Conservation (phyloP, 2,888 invertebrate species). For the Drosophila cognata region DNA sequence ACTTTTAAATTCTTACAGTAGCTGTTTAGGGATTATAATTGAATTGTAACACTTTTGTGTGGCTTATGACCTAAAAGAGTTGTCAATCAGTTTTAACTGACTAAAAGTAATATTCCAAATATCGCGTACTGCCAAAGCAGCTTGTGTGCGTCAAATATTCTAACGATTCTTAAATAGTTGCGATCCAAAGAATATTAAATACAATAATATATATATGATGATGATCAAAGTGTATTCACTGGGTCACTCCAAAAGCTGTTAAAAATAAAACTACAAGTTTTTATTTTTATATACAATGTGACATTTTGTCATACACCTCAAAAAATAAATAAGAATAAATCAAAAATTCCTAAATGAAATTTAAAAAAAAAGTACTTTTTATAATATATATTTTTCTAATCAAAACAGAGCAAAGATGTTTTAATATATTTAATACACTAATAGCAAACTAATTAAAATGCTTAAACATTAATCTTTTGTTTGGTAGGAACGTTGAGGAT, state of each 20-base stretch:
- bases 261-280: slow-evolving; percentile 52
- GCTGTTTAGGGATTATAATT: slow-evolving; percentile 8
- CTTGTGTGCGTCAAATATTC: slow-evolving; percentile 38
- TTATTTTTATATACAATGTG: slow-evolving; percentile 59
- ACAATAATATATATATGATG: slow-evolving; percentile 19
- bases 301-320: slow-evolving; percentile 53
- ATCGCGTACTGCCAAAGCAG: slow-evolving; percentile 54
- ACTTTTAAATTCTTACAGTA: not conserved
- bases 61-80: slow-evolving; percentile 13
- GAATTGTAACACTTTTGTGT: slow-evolving; percentile 9
- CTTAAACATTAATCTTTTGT: slow-evolving; percentile 12
- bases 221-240: slow-evolving; percentile 57
- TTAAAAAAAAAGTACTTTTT: slow-evolving; percentile 29
- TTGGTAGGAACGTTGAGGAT: slow-evolving; percentile 7
- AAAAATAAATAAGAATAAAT: not conserved
- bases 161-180: slow-evolving; percentile 44
- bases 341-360: slow-evolving; percentile 12
- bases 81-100: slow-evolving; percentile 13
- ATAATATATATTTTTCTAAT: slow-evolving; percentile 57
- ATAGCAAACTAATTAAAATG: slow-evolving; percentile 25
- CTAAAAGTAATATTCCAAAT: slow-evolving; percentile 26
- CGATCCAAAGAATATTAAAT: slow-evolving; percentile 56
- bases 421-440: slow-evolving; percentile 28
- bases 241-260: slow-evolving; percentile 34
- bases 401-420: slow-evolving; percentile 26